A percentile compares a stretch with the other conserved stretches of the same genome.
These are phyloP conservation scores for Bradysia coprophila DNA, from an alignment of 1,140 invertebrate genomes.

Conservation along the genomic window DNA sequence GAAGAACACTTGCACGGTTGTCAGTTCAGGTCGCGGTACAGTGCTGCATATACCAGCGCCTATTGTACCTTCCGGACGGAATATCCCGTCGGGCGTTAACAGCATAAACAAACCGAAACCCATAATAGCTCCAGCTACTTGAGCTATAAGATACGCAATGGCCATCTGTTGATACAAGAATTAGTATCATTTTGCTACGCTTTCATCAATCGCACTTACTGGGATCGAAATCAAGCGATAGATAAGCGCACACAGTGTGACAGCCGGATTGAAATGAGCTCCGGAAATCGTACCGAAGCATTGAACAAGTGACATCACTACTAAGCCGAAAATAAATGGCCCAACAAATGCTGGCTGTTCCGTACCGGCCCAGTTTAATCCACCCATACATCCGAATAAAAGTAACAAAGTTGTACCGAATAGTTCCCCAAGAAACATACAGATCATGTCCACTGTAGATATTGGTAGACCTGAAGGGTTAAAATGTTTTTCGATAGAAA, in stretches of 20 bases:
- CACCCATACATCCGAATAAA: conserved; percentile 57
- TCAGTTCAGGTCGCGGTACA: conserved; percentile 24
- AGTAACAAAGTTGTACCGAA: conserved; percentile 56
- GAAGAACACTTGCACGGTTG: conserved; percentile 25
- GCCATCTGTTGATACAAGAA: conserved; percentile 29
- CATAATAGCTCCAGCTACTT: conserved; percentile 44
- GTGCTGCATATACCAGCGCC: conserved; percentile 36
- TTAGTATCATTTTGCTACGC: neutral
- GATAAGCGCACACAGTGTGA: conserved; percentile 50
- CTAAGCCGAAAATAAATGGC: conserved; percentile 18
- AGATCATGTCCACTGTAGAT: conserved; percentile 16
- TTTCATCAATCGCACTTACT: neutral
- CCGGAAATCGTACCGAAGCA: conserved; percentile 69
- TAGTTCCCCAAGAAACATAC: conserved; percentile 34
- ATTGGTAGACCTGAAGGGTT: conserved; percentile 14
- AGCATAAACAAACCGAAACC: conserved; percentile 45
- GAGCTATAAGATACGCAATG: conserved; percentile 46
- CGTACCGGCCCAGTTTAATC: conserved; percentile 19
- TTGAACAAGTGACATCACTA: conserved; percentile 29
- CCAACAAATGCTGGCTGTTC: conserved; percentile 13
- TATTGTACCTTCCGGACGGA: conserved; percentile 7
- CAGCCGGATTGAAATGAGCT: conserved; percentile 77
- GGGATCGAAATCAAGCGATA: conserved; percentile 12
- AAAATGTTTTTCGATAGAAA: too few species aligned
- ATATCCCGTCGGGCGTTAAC: conserved; percentile 25